Evolutionary conservation across 2,888 invertebrate species (phyloP), one percentile per base, ranked within the genome.

Genomic region (Plagodis pulveraria): DNA sequence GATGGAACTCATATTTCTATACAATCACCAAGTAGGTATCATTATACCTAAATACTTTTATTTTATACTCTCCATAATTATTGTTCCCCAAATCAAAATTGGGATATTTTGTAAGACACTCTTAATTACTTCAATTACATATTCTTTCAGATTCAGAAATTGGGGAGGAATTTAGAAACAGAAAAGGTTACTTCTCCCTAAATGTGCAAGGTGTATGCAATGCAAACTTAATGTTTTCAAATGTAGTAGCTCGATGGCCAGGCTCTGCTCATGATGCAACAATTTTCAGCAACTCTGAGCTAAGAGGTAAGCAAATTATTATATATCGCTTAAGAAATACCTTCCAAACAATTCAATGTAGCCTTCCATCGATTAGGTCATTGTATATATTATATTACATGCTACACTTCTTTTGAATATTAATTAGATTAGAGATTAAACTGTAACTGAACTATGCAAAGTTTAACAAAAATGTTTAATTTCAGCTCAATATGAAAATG

Each of bases 201-300:
- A 69, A 69, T 60, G 65, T 65, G 5, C 68, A 69, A 64, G 66
- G 40, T 0, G 58, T 68, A 0, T 67, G 67, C 40, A 45, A 66
- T 61, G 60, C 65, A 7, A 8, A 62, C 7, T 40, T 69, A 40
- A 43, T 11, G 35, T 48, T 69, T 9, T 43, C 51, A 40, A 56
- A 64, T 55, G 47, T 69, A 6, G 57, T 62, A 8, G 57, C 65
- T 52, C 61, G 58, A 0, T 66, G 65, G 66, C 65, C 66, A 12
- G 63, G 63, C 5, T 63, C 65, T 11, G 38, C 51, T 7, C 62
- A 66, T 57, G 63, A 66, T 56, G 56, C 60, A 34, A 67, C 64
- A 32, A 64, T 66, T 11, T 70, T 70, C 11, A 68, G 68, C 11
- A 56, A 53, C 47, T 67, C 67, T 22, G 44, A 11, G n/a, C 42